Evolutionary conservation across 2,888 invertebrate genomes (phyloP).

Genomic region (Pteria penguin): DNA sequence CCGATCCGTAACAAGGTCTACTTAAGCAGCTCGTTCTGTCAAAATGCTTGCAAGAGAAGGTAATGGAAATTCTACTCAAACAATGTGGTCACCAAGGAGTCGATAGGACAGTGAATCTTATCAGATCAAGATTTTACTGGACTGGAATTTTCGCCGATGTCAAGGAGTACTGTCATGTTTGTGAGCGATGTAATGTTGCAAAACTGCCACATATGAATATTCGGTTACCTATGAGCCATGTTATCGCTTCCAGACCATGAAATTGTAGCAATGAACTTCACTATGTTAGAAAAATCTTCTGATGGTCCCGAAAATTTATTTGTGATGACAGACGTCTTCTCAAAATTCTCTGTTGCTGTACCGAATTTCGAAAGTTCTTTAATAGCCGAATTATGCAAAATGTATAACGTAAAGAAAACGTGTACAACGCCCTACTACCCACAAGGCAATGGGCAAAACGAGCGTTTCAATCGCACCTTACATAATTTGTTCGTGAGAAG

Average conservation of each 20-base stretch:
- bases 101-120: no score
- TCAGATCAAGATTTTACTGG: constrained; percentile 30
- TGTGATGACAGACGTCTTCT: constrained; percentile 56
- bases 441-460: no score
- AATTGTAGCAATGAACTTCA: constrained; percentile 56
- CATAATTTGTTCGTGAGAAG: constrained; percentile 45
- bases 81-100: constrained; percentile 1
- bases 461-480: no score
- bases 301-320: constrained; percentile 50
- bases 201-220: constrained; percentile 18
- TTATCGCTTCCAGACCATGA: constrained; percentile 49
- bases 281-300: constrained; percentile 38
- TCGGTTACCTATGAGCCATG: constrained; percentile 11
- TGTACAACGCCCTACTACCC: no score
- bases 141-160: constrained; percentile 26
- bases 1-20: constrained; percentile 17
- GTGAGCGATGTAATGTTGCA: constrained; percentile 26
- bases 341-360: constrained; percentile 49
- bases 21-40: constrained; percentile 27
- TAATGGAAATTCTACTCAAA: constrained; percentile 34
- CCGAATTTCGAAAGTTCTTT: constrained; percentile 49
- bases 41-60: not conserved
- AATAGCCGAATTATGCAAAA: no score
- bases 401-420: no score
- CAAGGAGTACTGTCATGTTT: constrained; percentile 13